Conservation (phyloP, 2,113 vertebrate genomes). For the Natator depressus region DNA sequence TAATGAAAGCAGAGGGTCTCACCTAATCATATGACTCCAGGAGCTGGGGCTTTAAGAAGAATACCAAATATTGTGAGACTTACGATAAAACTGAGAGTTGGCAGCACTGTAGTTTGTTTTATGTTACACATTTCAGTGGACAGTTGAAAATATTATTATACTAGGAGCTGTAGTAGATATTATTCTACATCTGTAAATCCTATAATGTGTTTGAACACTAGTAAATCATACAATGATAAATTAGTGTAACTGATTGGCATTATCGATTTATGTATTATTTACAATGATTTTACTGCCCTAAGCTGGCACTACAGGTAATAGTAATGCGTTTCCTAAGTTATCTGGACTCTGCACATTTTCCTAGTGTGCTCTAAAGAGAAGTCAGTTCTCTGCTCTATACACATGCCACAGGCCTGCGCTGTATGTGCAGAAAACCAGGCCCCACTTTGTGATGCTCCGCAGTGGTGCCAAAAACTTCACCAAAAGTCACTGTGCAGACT, state of each 20-base stretch:
- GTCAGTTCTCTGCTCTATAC: too few relatives aligned
- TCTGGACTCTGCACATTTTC: neutral
- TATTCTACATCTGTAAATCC: neutral
- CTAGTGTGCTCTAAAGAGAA: too few relatives aligned
- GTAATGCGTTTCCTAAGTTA: neutral
- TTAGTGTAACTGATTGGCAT: neutral
- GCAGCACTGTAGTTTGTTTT: neutral
- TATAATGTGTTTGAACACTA: neutral
- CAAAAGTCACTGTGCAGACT: too few relatives aligned
- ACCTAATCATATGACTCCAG: neutral
- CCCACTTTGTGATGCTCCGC: too few relatives aligned
- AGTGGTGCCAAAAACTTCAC: too few relatives aligned
- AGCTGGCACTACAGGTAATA: neutral
- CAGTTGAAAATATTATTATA: neutral
- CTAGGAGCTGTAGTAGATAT: fast-evolving
- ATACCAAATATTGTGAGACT: neutral
- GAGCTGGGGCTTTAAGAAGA: neutral
- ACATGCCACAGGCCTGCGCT: too few relatives aligned
- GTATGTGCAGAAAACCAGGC: too few relatives aligned
- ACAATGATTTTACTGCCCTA: fast-evolving
- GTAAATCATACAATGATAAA: neutral
- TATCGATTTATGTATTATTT: neutral
- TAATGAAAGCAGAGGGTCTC: neutral
- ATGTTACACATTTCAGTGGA: neutral
- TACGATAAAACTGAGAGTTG: neutral